Base-by-base conservation (phyloP, 2,888 invertebrate species). In the Fragum sueziense region DNA sequence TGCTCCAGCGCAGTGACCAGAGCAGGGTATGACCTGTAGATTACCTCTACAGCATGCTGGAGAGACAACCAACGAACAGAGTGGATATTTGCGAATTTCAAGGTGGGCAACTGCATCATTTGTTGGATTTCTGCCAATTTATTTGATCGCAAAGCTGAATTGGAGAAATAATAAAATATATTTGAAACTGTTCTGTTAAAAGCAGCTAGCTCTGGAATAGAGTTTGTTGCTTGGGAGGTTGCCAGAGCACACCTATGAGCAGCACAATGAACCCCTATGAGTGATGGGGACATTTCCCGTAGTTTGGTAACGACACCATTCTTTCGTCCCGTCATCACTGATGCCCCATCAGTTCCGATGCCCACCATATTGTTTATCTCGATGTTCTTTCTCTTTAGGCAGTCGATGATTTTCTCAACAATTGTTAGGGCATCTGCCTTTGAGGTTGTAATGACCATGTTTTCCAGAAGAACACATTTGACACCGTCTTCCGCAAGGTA, bases 1-100 rank as follows among this genome's bases (percentile, higher is more conserved):
- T 74, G 65, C 25, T 79, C 76, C 20, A 85, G 68, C 1, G 68
- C n/a, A 51, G 77, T 71, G 31, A 29, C 22, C 25, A 84, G 57
- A 17, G 84, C 84, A 52, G 80, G 76, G 57, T 79, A 82, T 14
- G 80, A 79, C 27, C 76, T 52, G 47, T 80, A 86, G 2, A 86
- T 54, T 1, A 75, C 77, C 31, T 69, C 20, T 22, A 85, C 79
- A 27, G 80, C 78, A 29, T 62, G 54, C n/a, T 85, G 79, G 33
- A 85, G n/a, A 67, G 80, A 80, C 11, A 79, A 47, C 85, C 82
- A 85, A 11, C 79, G 54, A 1, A 82, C 80, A 31, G 81, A 81
- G 37, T 85, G 79, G 3, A 85, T 59, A 31, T 82, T 74, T n/a
- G 80, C 74, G 65, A 65, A 81, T 57, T 77, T 83, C 25, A 78